Conservation (phyloP, 2,888 invertebrate species). For the Notodonta ziczac region DNA sequence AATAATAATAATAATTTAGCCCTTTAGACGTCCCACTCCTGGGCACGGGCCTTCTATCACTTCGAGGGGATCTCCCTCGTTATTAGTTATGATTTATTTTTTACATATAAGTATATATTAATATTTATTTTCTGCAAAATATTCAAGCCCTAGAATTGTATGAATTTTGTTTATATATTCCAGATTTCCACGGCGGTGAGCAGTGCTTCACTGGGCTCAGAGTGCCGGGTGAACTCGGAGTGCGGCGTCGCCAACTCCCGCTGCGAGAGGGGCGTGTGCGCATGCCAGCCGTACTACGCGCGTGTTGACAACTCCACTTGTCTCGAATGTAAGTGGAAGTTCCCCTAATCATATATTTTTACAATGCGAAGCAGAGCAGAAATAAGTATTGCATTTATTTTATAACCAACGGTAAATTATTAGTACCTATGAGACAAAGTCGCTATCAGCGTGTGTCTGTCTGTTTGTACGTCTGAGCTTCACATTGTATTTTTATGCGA, state of each 20-base stretch:
- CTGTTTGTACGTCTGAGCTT: no score
- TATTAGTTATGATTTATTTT: no score
- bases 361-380: constrained; percentile 2
- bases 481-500: no score
- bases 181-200: constrained; percentile 59
- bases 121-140: not conserved
- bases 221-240: constrained; percentile 86
- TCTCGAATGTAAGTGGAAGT: constrained; percentile 90
- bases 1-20: no score
- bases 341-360: constrained; percentile 2
- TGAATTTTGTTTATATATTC: constrained; percentile 33
- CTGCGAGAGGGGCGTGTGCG: constrained; percentile 89
- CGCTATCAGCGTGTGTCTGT: no score
- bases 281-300: constrained; percentile 93
- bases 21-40: no score
- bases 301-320: constrained; percentile 91
- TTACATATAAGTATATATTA: no score
- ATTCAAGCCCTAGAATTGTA: not conserved
- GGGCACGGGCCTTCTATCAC: no score
- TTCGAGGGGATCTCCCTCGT: no score
- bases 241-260: constrained; percentile 87
- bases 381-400: constrained; percentile 7
- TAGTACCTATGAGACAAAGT: no score
- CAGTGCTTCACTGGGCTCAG: constrained; percentile 81
- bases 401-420: not conserved